Evolutionary conservation across 2,888 invertebrate genomes (phyloP), one percentile per base, ranked within the genome.

Genomic region (Nemotelus pantherinus): DNA sequence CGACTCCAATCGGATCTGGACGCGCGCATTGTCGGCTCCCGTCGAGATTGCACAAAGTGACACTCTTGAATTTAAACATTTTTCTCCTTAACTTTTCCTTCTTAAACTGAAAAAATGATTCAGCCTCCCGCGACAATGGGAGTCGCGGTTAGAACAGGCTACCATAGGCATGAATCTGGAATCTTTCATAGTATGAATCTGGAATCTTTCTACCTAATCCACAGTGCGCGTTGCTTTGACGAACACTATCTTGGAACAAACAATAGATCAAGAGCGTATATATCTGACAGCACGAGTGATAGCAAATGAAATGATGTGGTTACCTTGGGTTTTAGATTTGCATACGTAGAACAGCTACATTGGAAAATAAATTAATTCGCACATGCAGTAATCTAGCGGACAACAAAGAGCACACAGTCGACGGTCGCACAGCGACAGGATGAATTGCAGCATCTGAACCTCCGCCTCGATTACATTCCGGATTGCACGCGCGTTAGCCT

Each of bases 301-400:
- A n/a, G n/a, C n/a, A n/a, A n/a, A n/a, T n/a, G n/a, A n/a, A n/a
- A n/a, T n/a, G n/a, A n/a, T n/a, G n/a, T n/a, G 55, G 55, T 70
- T 55, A 70, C 70, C 70, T 70, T 70, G 70, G 43, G 55, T 43
- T 70, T 70, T 41, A 39, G 55, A 53, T 55, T 70, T 44, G 55
- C 70, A 70, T 70, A 55, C 67, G 67, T 47, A 67, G 67, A 67
- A 67, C 47, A 47, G 50, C 41, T 53, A 41, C 53, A 43, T 39
- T 41, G 7, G n/a, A 4, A 5, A 70, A 43, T 43, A 39, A 53
- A 53, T 70, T 53, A 70, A 55, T 45, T 53, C 10, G 55, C 53
- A 55, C 25, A 53, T 55, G 55, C 53, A 55, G 55, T 55, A 55
- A 70, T n/a, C n/a, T n/a, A 50, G 43, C 43, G 70, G 9, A 43